Evolutionary conservation across 2,797 vertebrate species (phyloP), one percentile per base, ranked within the genome.

Genomic region (Centroberyx gerrardi): DNA sequence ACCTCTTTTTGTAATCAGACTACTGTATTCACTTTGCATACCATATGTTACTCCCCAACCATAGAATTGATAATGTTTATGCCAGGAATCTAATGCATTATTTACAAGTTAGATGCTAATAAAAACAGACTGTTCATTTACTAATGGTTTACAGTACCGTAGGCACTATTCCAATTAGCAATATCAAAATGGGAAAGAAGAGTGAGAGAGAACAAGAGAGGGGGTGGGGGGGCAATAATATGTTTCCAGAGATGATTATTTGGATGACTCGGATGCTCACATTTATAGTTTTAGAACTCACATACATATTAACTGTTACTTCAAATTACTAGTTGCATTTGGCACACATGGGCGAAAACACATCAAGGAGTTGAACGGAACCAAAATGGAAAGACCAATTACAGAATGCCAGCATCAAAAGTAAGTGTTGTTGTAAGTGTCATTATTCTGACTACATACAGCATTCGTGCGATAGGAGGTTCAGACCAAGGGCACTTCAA

Each of bases 41-140:
- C 85, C 82, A 87, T 77, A 79, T 90, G 81, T 72, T 79, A 78
- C 76, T 80, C 80, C 87, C 67, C 77, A 83, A 85, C 87, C 83
- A 87, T 87, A 89, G 90, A 95, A 93, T 94, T 95, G 94, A 92
- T 76, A 94, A 94, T 96, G 91, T 95, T 95, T 94, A 93, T 94
- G 91, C 95, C 95, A 96, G 95, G 94, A 96, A 96, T 96, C 96
- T 96, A 96, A 97, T 97, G 95, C 95, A 97, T 97, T 98, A 98
- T 97, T 98, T 97, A 98, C 96, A 97, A 97, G 97, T 95, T 94
- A 92, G 95, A 96, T 96, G 95, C 96, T 98, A 97, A 98, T 98
- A 97, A 97, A 98, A 98, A 94, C 96, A 97, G 95, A 96, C 96
- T 97, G 95, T 97, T 98, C 96, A 96, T 98, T 98, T 97, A 94